phyloP scores from a whole-genome alignment of 2,113 vertebrate genomes.

The Ptilonorhynchus violaceus region DNA sequence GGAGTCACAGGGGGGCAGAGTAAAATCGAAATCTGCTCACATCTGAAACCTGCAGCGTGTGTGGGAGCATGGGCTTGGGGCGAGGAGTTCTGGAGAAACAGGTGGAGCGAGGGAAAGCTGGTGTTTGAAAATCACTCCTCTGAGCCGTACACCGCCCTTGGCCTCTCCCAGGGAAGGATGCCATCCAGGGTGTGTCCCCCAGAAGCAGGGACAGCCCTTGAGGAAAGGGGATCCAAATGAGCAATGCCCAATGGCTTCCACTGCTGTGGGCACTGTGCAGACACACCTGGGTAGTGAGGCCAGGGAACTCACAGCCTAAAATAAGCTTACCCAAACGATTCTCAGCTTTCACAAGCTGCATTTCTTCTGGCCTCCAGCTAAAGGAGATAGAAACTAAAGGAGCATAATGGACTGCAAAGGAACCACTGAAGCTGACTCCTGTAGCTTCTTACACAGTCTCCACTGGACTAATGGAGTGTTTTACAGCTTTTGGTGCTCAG shows the following conservation, averaged over 20 bases:
- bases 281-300: background rate
- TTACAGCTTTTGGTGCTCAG: background rate
- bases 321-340: background rate
- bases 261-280: background rate
- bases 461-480: background rate
- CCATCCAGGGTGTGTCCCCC: rapidly evolving
- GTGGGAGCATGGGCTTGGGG: background rate
- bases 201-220: background rate
- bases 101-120: background rate
- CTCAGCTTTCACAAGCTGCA: background rate
- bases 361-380: background rate
- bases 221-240: background rate
- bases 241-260: background rate
- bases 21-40: background rate
- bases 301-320: background rate
- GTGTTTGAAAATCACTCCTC: background rate
- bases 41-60: background rate
- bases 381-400: background rate
- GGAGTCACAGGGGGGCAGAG: background rate
- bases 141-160: background rate
- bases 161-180: background rate
- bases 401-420: background rate
- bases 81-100: background rate
- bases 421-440: background rate
- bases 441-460: background rate